phyloP scores from a whole-genome alignment of 2,888 invertebrate genomes.

The Apodemia hepburni region DNA sequence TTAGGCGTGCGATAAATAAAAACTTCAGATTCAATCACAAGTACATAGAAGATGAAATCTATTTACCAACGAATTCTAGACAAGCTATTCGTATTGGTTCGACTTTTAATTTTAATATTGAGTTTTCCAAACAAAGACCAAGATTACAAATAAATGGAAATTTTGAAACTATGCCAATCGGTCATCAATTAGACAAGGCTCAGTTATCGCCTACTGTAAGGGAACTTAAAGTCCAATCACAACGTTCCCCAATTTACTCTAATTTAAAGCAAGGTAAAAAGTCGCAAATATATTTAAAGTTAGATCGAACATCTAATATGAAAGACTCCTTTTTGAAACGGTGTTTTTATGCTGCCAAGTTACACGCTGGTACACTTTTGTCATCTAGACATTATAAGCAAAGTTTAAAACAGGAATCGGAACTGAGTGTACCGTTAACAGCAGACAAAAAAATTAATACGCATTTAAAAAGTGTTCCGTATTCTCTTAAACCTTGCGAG shows the following conservation, averaged over 20 bases:
- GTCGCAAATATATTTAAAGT: not conserved
- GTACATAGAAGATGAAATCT: not conserved
- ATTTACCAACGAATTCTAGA: slow-evolving; percentile 1
- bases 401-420: not conserved
- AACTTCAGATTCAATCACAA: slow-evolving; percentile 1
- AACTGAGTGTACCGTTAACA: not conserved
- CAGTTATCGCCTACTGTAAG: too few relatives aligned
- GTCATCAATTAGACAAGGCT: too few relatives aligned
- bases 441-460: slow-evolving; percentile 7
- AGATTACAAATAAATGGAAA: not conserved
- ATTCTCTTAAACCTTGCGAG: not conserved
- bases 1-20: not conserved
- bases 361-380: not conserved
- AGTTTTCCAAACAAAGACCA: slow-evolving; percentile 33
- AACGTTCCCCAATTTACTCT: not conserved
- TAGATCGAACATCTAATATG: not conserved
- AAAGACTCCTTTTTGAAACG: slow-evolving; percentile 7
- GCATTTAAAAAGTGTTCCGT: not conserved
- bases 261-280: not conserved
- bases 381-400: not conserved
- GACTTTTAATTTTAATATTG: slow-evolving; percentile 34
- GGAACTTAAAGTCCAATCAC: not conserved
- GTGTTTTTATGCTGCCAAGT: slow-evolving; percentile 9
- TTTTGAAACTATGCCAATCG: not conserved
- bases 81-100: slow-evolving; percentile 34